Evolutionary conservation across 2,797 vertebrate species (phyloP), one percentile per base, ranked within the genome.

Genomic region (Nyctibius grandis): DNA sequence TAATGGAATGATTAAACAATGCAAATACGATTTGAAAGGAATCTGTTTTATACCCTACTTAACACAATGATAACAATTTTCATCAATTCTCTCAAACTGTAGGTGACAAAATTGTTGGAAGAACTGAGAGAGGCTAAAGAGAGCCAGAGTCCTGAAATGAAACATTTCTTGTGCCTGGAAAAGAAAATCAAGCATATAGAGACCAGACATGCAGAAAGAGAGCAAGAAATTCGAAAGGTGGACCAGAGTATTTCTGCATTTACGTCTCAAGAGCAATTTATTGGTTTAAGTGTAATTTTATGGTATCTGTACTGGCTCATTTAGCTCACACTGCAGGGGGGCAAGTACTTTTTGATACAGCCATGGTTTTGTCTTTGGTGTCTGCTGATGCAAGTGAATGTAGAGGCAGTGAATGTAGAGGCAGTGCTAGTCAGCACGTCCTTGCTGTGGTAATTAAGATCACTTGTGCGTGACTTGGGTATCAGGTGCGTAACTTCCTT

Each of bases 201-300:
- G 97, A 96, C 97, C 51, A 97, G 98, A 89, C 98, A 98, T 50
- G 97, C 98, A 61, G 98, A 99, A 92, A 98, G 99, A 96, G 98
- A 99, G 91, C 97, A 98, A 53, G 98, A 99, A 92, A 98, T 99
- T 76, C 98, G 98, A 77, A 98, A 99, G 99, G 99, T 99, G 97
- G n/a, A 51, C 47, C 21, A 36, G 22, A 56, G 26, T 31, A 11
- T 16, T 26, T 38, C 42, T 74, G 26, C 38, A 15, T 81, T 72
- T 80, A 42, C 38, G 70, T 56, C 31, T 60, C 36, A 50, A 59
- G 34, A 67, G 31, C 44, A 74, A 18, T 79, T 59, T 44, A 12
- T 33, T 3, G 3, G 17, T 57, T 76, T 50, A 65, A 45, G 31
- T 77, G 31, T 87, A 26, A 51, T 64, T 45, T 53, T 29, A 9